These are phyloP conservation scores for Thysanoteuthis rhombus DNA, from an alignment of 2,888 invertebrate genomes.

Conservation along the genomic window DNA sequence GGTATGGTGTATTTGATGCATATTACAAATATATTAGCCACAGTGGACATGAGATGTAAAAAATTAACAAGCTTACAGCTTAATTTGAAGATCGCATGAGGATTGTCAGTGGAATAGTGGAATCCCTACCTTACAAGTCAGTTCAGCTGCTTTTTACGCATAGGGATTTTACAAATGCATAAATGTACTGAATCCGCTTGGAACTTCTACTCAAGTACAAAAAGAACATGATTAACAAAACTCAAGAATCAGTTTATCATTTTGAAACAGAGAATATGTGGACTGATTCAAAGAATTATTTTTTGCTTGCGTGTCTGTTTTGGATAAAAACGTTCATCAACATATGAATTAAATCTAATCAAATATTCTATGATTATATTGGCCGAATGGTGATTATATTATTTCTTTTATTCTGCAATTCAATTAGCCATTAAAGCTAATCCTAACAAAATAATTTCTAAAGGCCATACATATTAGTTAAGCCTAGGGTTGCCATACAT, in stretches of 20 bases:
- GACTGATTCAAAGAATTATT: too few relatives aligned
- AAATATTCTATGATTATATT: too few relatives aligned
- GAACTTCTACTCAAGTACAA: not conserved
- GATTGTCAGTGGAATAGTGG: not conserved
- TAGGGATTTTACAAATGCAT: not conserved
- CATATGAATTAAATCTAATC: too few relatives aligned
- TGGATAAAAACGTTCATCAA: too few relatives aligned
- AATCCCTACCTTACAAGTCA: not conserved
- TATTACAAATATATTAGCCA: not conserved
- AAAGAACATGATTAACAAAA: not conserved
- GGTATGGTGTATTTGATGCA: not conserved
- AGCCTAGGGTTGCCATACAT: not conserved
- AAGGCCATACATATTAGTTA: not conserved
- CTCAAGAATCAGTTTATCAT: not conserved
- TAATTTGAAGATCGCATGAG: not conserved
- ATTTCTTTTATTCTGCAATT: not conserved
- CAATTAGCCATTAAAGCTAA: not conserved
- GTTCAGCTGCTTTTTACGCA: not conserved
- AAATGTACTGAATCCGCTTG: not conserved
- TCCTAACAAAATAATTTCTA: not conserved
- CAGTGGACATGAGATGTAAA: not conserved
- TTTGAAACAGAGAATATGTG: not conserved
- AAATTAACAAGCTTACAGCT: not conserved
- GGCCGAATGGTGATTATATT: too few relatives aligned
- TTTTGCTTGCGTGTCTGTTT: too few relatives aligned